Evolutionary conservation across 2,797 vertebrate genomes (phyloP), one percentile per base, ranked within the genome.

Genomic region (Trichosurus vulpecula): DNA sequence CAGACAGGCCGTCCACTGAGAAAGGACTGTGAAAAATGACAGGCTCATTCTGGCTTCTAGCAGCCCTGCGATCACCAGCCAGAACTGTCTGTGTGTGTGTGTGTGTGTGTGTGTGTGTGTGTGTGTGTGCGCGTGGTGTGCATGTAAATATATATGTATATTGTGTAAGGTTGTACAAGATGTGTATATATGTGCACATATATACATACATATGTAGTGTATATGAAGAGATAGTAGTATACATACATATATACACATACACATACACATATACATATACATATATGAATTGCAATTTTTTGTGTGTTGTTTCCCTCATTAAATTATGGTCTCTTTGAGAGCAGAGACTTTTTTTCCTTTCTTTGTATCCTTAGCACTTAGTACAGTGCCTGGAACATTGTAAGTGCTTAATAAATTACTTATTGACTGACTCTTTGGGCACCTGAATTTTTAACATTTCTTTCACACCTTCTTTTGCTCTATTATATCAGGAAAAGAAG

Each of bases 391-490:
- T 95, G 66, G 55, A 16, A 52, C 13, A 3, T n/a, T 52, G n/a
- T 74, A 92, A 94, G 29, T 66, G 29, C 55, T 94, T 61, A 92
- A 27, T 58, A 66, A 93, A 66, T 35, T 95, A 6, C 35, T 61
- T 92, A 29, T 41, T 54, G 4, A 55, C 41, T 91, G 89, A 19
- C 29, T 56, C 30, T 19, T 54, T 90, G 56, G 66, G 29, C 11
- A 2, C 53, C n/a, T 53, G 52, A 58, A 90, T 35, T 47, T 92
- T 11, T 54, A 91, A 91, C 91, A 92, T 19, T 94, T 93, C 58
- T n/a, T 6, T 96, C 25, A 87, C 9, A 87, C 41, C 9, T 4
- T 27, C 74, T 87, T 81, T 87, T 51, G 6, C 41, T 87, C 41
- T 87, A 25, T 25, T 81, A 25, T 81, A 51, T 87, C 9, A 87